Evolutionary conservation across 2,888 invertebrate species (phyloP).

Genomic region (Pteria penguin): DNA sequence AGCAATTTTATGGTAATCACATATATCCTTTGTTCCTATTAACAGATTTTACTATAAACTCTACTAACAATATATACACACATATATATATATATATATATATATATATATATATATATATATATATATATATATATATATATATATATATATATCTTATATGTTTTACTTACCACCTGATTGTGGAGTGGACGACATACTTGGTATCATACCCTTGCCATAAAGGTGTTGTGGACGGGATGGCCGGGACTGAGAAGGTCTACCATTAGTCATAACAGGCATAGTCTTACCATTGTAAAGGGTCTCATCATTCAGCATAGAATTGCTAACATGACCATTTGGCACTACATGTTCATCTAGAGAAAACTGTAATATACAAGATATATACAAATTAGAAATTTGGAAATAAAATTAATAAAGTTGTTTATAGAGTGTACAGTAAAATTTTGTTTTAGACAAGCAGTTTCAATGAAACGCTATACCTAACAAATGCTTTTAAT

Average conservation of each 20-base stretch:
- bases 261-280: not conserved
- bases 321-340: not conserved
- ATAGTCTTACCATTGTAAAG: not conserved
- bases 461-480: too few species aligned
- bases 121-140: too few species aligned
- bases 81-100: too few species aligned
- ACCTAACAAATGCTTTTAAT: too few species aligned
- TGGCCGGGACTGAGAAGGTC: not conserved
- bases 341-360: conserved; percentile 27
- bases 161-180: conserved; percentile 50
- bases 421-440: too few species aligned
- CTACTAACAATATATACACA: too few species aligned
- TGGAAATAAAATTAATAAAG: not conserved
- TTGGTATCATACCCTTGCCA: conserved; percentile 52
- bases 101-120: too few species aligned
- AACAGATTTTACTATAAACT: too few species aligned
- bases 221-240: conserved; percentile 1
- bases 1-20: too few species aligned
- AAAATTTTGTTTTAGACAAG: too few species aligned
- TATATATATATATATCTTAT: too few species aligned
- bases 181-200: conserved; percentile 62
- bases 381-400: not conserved
- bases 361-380: not conserved
- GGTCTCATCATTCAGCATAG: not conserved
- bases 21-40: too few species aligned